These are phyloP conservation scores for Genyomyrus donnyi DNA, from an alignment of 2,113 vertebrate species.

Conservation along the genomic window DNA sequence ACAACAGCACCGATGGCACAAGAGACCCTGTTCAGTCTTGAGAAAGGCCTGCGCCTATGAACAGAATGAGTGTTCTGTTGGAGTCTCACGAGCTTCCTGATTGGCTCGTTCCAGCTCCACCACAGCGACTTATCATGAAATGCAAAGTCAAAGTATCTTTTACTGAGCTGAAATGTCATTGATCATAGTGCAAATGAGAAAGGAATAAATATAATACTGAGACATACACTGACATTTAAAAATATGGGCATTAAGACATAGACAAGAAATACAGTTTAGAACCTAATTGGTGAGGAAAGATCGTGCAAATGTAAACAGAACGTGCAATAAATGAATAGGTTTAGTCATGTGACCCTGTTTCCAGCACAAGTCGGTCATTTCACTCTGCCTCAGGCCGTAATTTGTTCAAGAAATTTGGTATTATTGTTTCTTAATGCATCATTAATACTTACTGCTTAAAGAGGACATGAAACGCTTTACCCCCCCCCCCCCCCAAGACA, in stretches of 20 bases:
- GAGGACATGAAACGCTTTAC: neutral
- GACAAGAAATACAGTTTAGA: neutral
- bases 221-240: neutral
- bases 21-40: neutral
- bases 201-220: neutral
- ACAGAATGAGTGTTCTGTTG: neutral
- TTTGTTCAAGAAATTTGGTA: neutral
- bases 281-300: neutral
- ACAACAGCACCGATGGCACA: neutral
- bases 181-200: neutral
- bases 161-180: neutral
- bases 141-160: neutral
- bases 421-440: neutral
- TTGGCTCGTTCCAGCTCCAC: neutral
- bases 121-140: neutral
- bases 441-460: neutral
- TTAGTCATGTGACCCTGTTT: neutral
- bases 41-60: neutral
- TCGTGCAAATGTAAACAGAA: neutral
- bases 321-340: neutral
- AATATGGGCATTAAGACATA: neutral
- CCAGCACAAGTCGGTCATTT: neutral
- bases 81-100: neutral
- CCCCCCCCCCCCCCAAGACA: neutral
- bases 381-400: neutral